Evolutionary conservation across 2,113 vertebrate genomes (phyloP).

Genomic region (Melospiza melodia): DNA sequence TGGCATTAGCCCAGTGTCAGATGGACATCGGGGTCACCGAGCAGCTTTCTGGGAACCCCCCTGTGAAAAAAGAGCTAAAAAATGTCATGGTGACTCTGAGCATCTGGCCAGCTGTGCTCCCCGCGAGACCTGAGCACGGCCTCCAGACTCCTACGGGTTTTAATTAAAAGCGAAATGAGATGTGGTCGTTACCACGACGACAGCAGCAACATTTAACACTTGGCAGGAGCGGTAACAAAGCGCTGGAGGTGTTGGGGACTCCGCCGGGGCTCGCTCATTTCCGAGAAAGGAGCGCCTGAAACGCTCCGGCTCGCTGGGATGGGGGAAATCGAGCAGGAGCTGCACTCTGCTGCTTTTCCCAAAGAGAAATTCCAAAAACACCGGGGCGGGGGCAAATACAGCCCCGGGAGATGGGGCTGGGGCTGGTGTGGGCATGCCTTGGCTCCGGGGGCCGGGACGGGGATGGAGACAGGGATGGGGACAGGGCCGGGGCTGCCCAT

Average conservation of each 20-base stretch:
- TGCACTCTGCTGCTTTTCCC: neutral
- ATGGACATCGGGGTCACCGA: neutral
- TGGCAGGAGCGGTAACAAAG: constrained; percentile 13
- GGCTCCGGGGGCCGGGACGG: neutral
- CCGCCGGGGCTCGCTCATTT: neutral
- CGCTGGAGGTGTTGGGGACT: constrained; percentile 14
- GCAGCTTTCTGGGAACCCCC: neutral
- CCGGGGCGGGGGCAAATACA: neutral
- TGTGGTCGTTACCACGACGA: neutral
- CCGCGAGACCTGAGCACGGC: neutral
- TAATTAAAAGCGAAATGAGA: constrained; percentile 46
- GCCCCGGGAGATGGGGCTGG: neutral
- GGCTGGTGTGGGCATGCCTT: neutral
- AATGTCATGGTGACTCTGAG: neutral
- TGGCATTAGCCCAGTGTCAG: neutral
- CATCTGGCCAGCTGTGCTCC: neutral
- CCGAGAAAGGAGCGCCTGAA: neutral
- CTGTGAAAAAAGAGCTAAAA: neutral
- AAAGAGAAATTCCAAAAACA: neutral
- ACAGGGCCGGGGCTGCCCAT: neutral
- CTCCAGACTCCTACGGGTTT: neutral
- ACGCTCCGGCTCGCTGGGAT: neutral
- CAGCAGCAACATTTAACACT: constrained; percentile 9
- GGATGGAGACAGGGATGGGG: no score
- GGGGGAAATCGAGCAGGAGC: neutral